phyloP scores from a whole-genome alignment of 2,888 invertebrate genomes.

The Slavum lentiscoides region DNA sequence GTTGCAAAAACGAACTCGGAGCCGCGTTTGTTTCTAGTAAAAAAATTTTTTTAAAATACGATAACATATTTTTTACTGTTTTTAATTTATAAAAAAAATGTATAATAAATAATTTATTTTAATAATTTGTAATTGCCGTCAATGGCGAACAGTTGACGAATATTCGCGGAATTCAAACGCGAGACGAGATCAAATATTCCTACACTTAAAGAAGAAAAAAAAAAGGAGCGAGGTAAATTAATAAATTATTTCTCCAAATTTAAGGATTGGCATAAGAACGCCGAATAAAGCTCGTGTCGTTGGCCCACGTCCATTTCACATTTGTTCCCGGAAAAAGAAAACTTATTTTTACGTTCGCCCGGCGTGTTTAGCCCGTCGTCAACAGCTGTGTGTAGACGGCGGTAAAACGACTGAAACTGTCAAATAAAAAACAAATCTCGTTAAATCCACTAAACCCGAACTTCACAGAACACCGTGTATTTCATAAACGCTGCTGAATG shows the following conservation, averaged over 20 bases:
- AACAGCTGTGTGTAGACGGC: conserved; percentile 34
- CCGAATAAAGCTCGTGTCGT: not conserved
- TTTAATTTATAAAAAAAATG: too few species aligned
- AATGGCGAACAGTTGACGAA: too few species aligned
- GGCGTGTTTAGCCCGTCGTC: conserved; percentile 4
- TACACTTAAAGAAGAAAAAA: too few species aligned
- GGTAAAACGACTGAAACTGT: conserved; percentile 16
- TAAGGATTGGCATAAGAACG: not conserved
- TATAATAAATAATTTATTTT: too few species aligned
- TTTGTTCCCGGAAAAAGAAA: not conserved
- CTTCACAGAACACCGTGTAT: not conserved
- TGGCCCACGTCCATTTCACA: conserved; percentile 36
- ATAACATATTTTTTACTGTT: too few species aligned
- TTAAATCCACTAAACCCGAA: conserved; percentile 30
- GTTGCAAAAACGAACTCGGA: too few species aligned
- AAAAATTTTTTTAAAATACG: too few species aligned
- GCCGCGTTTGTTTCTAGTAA: too few species aligned
- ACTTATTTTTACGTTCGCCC: conserved; percentile 26
- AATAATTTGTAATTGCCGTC: too few species aligned
- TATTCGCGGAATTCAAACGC: too few species aligned
- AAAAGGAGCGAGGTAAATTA: too few species aligned
- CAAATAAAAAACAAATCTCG: conserved; percentile 45
- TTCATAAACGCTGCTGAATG: conserved; percentile 11
- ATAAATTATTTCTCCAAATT: not conserved
- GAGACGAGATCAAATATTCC: too few species aligned